A percentile compares a stretch with the other conserved stretches of the same genome.
These are phyloP conservation scores for Brachionus rotundiformis DNA, from an alignment of 1,140 invertebrate genomes.

Conservation along the genomic window DNA sequence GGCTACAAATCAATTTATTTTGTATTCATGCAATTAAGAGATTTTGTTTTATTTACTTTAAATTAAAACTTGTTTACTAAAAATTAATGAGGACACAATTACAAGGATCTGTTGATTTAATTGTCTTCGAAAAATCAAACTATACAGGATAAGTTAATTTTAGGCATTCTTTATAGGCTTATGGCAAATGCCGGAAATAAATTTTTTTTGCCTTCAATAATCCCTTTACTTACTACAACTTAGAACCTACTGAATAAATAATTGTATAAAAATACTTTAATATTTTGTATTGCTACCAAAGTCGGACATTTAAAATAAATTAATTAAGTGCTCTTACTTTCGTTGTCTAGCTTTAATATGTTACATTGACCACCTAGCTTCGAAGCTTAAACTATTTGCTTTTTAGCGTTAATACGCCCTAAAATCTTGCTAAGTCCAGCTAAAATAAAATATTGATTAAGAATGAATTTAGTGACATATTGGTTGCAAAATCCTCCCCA, in stretches of 20 bases:
- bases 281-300: neutral
- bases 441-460: slow-evolving; percentile 23
- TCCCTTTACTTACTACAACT: slow-evolving; percentile 20
- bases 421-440: neutral
- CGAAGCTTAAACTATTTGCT: slow-evolving; percentile 1
- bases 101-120: slow-evolving; percentile 6
- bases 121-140: neutral
- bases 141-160: neutral
- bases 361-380: neutral
- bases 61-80: neutral
- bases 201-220: no score
- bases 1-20: neutral
- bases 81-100: neutral
- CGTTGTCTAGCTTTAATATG: neutral
- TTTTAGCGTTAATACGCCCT: slow-evolving; percentile 5
- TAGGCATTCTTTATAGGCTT: neutral
- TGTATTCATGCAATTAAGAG: slow-evolving; percentile 15
- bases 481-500: neutral
- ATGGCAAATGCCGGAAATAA: neutral
- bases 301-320: neutral
- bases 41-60: neutral
- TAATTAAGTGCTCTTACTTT: neutral
- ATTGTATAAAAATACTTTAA: neutral
- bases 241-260: slow-evolving; percentile 16
- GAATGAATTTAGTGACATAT: slow-evolving; percentile 8